Evolutionary conservation across 2,888 invertebrate genomes (phyloP).

Genomic region (Tetragonisca angustula): DNA sequence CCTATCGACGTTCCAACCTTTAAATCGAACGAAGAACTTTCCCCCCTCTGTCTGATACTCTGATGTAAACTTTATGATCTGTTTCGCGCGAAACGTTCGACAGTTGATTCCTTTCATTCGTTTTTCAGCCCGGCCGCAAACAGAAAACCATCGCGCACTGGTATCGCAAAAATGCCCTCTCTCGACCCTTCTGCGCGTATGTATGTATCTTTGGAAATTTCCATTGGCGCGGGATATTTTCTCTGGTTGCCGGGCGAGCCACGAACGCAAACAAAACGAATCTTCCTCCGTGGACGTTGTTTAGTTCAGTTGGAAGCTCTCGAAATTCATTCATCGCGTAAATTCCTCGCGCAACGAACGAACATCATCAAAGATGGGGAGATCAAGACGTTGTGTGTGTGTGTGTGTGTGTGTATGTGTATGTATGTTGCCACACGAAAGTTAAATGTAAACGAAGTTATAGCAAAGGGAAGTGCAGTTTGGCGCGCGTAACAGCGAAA

Average conservation of each 20-base stretch:
- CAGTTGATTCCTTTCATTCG: background rate
- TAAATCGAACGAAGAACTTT: background rate
- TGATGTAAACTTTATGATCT: background rate
- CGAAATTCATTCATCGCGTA: background rate
- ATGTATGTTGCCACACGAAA: background rate
- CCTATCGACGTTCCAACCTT: background rate
- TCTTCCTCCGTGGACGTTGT: background rate
- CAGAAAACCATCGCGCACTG: background rate
- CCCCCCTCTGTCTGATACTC: background rate
- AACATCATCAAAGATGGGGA: background rate
- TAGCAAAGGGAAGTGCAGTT: constrained; percentile 8
- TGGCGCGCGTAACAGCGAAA: constrained; percentile 18
- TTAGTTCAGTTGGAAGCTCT: too few relatives aligned
- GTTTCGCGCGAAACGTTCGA: background rate
- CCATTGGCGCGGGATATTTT: background rate
- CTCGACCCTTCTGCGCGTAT: background rate
- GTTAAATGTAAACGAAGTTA: background rate
- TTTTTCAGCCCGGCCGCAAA: too few relatives aligned
- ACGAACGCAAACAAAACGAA: too few relatives aligned
- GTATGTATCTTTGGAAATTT: background rate
- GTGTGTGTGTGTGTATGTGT: background rate
- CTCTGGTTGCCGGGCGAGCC: background rate
- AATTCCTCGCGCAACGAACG: constrained; percentile 2
- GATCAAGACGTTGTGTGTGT: background rate
- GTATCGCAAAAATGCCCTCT: background rate